These are phyloP conservation scores for Coracias cyanogaster DNA, from an alignment of 2,797 vertebrate species.

Conservation along the genomic window DNA sequence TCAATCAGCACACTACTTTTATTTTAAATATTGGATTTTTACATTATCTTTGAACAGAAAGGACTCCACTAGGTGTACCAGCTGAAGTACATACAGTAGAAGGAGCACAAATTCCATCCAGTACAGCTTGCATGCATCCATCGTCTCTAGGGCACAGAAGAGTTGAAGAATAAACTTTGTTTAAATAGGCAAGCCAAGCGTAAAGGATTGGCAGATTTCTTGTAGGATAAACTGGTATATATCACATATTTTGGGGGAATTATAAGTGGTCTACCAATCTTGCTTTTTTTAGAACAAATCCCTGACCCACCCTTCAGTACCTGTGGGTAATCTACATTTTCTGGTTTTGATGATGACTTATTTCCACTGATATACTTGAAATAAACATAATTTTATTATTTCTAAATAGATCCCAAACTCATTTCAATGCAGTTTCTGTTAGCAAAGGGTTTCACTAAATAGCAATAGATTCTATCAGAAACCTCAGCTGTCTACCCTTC, in stretches of 20 bases:
- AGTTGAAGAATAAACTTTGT: background rate
- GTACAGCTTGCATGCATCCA: background rate
- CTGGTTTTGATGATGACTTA: background rate
- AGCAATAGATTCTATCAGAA: background rate
- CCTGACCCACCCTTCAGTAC: background rate
- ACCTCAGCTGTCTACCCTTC: background rate
- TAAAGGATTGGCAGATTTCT: background rate
- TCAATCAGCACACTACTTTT: background rate
- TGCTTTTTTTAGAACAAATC: background rate
- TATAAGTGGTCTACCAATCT: background rate
- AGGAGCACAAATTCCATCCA: background rate
- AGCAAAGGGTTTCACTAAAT: background rate
- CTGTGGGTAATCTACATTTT: background rate
- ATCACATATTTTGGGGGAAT: background rate
- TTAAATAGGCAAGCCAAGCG: background rate
- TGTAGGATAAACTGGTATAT: background rate
- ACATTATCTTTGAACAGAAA: background rate
- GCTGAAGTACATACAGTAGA: background rate
- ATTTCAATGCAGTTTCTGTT: background rate
- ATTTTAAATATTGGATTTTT: background rate
- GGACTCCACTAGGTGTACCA: background rate
- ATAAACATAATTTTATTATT: background rate
- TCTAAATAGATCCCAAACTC: background rate
- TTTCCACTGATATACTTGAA: background rate
- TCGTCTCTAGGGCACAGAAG: background rate